Base-by-base conservation (phyloP, 2,888 invertebrate genomes). In the Cryptops parisi region DNA sequence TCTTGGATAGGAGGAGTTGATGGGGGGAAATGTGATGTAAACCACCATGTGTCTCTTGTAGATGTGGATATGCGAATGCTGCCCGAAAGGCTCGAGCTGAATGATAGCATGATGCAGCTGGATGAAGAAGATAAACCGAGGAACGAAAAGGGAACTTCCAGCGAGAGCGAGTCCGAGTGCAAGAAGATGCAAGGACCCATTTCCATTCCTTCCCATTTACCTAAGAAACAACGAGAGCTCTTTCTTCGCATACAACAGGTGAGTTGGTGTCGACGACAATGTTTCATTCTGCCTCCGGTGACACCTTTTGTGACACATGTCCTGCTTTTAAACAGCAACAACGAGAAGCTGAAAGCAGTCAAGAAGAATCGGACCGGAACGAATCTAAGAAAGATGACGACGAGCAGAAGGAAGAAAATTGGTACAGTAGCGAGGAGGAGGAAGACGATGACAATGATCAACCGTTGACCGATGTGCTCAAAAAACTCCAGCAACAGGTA, bases 361-460 rank as follows among this genome's bases (percentile, higher is more conserved):
- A 54, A 49, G 53, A 59, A 46, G 49, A 58, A 45, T 41, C 55
- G 41, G 56, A 56, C 40, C 54, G 47, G 27, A 53, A 51, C 9
- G 54, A 46, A n/a, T 33, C 33, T 2, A 51, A 58, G 19, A 39
- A 57, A 27, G 51, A 54, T 15, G 57, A 52, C 41, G 47, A 21
- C 53, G 52, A 38, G 47, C 52, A 27, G 52, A 58, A 43, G 48
- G 59, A 53, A 54, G 64, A 67, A 51, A 85, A 85, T 81, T 86
- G 85, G 64, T 85, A 84, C 1, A 84, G 84, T 64, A 84, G 84
- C 60, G 83, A 82, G 60, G 81, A 80, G 62, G 83, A 81, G 55
- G 74, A 74, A 52, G 63, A 61, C 17, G 60, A 58, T 19, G 58
- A 57, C 26, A 53, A 54, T 22, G 60, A 60, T 56, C 53, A 58